These are phyloP conservation scores for Cyclina sinensis DNA, from an alignment of 1,140 invertebrate genomes.

Conservation along the genomic window DNA sequence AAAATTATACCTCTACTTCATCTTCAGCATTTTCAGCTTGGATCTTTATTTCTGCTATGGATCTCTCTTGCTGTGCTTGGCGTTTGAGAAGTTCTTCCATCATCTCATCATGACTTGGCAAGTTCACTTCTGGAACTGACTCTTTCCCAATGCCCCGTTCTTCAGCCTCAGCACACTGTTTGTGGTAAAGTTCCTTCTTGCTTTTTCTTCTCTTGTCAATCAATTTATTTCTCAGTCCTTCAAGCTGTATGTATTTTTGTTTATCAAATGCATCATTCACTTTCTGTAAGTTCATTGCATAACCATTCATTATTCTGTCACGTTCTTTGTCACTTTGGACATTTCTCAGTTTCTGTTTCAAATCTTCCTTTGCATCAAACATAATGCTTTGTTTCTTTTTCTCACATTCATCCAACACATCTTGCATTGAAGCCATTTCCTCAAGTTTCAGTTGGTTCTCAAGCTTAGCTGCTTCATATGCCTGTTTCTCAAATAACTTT, in stretches of 20 bases:
- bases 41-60: constrained; percentile 77
- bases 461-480: constrained; percentile 83
- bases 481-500: constrained; percentile 83
- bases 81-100: constrained; percentile 75
- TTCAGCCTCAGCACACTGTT: constrained; percentile 81
- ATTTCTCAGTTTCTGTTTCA: constrained; percentile 77
- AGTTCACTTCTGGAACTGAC: constrained; percentile 77
- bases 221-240: constrained; percentile 77
- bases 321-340: constrained; percentile 79
- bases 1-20: constrained; percentile 36
- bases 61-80: constrained; percentile 77
- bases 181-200: constrained; percentile 82
- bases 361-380: constrained; percentile 75
- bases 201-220: constrained; percentile 78
- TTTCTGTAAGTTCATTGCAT: constrained; percentile 81
- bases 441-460: constrained; percentile 80
- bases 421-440: constrained; percentile 81
- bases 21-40: constrained; percentile 64
- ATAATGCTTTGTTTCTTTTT: constrained; percentile 77
- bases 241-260: constrained; percentile 82
- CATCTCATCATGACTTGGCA: constrained; percentile 81
- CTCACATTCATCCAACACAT: constrained; percentile 80
- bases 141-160: constrained; percentile 76
- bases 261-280: constrained; percentile 82
- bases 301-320: constrained; percentile 82